Conservation (phyloP, 2,888 invertebrate genomes). For the Oasisia sp. region DNA sequence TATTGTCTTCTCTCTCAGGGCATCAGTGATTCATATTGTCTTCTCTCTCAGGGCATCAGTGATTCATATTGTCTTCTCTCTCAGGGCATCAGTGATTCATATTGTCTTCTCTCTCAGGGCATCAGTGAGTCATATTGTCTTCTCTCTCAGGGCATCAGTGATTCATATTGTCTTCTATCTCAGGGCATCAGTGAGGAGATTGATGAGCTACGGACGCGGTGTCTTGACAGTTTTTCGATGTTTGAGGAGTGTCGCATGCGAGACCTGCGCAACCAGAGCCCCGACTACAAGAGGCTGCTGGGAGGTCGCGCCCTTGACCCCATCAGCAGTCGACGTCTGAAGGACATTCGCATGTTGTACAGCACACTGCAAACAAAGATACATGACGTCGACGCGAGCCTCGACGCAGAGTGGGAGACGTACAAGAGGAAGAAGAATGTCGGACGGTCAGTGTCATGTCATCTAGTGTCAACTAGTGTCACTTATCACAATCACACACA, state of each 20-base stretch:
- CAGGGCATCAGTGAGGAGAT: slow-evolving; percentile 68
- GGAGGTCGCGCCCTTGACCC: slow-evolving; percentile 72
- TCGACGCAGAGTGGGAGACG: slow-evolving; percentile 83
- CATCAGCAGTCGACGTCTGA: slow-evolving; percentile 75
- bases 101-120: too few relatives aligned
- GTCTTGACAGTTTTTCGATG: slow-evolving; percentile 66
- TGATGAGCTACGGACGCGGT: slow-evolving; percentile 69
- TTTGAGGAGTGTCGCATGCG: slow-evolving; percentile 63
- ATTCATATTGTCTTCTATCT: neutral
- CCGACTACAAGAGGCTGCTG: slow-evolving; percentile 43
- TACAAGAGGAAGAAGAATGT: slow-evolving; percentile 55
- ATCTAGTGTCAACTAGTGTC: neutral
- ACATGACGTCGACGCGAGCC: slow-evolving; percentile 76
- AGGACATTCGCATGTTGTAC: slow-evolving; percentile 75
- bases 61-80: neutral
- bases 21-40: slow-evolving; percentile 25
- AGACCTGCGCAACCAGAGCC: slow-evolving; percentile 60
- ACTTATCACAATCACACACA: too few relatives aligned
- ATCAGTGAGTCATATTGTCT: too few relatives aligned
- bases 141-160: too few relatives aligned
- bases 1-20: slow-evolving; percentile 21
- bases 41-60: neutral
- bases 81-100: slow-evolving; percentile 31
- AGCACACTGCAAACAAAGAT: slow-evolving; percentile 80
- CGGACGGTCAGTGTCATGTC: slow-evolving; percentile 25